A percentile compares a stretch with the other conserved stretches of the same genome.
Conservation (phyloP, 2,888 invertebrate genomes). For the Conops quadrifasciatus region DNA sequence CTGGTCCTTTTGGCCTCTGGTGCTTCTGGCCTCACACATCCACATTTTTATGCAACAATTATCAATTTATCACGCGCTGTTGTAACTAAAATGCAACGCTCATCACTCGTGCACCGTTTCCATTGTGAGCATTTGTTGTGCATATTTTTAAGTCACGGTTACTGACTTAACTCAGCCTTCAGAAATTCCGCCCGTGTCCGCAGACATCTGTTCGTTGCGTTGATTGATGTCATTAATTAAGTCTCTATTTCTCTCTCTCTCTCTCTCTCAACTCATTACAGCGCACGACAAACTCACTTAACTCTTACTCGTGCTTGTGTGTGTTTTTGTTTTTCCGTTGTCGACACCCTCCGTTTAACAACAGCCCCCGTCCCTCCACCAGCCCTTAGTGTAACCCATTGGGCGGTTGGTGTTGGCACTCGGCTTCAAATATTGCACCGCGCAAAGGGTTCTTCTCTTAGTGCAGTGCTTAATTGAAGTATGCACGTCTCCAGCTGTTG, state of each 20-base stretch:
- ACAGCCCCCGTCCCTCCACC: background rate
- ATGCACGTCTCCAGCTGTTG: conserved; percentile 27
- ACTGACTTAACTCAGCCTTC: background rate
- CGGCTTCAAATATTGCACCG: background rate
- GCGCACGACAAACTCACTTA: conserved; percentile 31
- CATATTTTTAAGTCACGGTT: background rate
- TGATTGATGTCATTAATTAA: conserved; percentile 35
- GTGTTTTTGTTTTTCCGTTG: conserved; percentile 30
- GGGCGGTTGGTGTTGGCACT: background rate
- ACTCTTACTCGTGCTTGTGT: conserved; percentile 16
- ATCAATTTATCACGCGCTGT: background rate
- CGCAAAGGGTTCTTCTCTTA: background rate
- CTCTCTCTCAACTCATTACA: conserved; percentile 25
- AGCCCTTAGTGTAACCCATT: too few relatives aligned
- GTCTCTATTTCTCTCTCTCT: too few relatives aligned
- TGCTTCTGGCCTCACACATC: background rate
- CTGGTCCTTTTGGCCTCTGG: too few relatives aligned
- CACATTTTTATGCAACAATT: background rate
- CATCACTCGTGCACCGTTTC: background rate
- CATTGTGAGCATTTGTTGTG: background rate
- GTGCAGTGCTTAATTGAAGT: conserved; percentile 7
- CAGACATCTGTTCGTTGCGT: background rate
- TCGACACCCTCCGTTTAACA: conserved; percentile 31
- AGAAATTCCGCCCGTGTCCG: background rate
- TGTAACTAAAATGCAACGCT: background rate